Evolutionary conservation across 2,113 vertebrate species (phyloP).

Genomic region (Camelus bactrianus): DNA sequence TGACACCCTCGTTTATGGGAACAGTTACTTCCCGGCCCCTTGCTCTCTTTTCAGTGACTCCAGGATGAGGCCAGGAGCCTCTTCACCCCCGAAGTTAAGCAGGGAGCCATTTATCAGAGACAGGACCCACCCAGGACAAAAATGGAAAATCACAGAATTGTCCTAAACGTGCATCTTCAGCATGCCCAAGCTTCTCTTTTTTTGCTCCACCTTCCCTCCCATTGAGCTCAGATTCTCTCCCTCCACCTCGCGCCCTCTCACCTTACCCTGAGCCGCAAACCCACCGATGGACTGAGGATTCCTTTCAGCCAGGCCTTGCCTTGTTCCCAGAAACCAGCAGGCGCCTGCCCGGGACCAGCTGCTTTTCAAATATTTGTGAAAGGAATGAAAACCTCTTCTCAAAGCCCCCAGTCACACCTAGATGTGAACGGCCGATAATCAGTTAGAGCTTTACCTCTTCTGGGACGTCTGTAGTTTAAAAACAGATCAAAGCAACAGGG

Average conservation of each 20-base stretch:
- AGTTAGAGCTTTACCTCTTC: neutral
- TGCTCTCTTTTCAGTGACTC: neutral
- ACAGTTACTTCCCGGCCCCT: neutral
- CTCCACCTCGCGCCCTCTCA: too few relatives aligned
- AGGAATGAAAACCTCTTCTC: neutral
- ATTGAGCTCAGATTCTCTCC: too few relatives aligned
- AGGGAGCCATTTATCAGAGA: constrained; percentile 11
- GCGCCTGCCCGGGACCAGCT: neutral
- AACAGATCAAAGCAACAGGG: constrained; percentile 35
- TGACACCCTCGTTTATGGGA: neutral
- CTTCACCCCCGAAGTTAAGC: neutral
- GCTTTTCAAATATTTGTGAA: neutral
- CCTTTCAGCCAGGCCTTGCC: neutral
- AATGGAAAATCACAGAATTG: constrained; percentile 42
- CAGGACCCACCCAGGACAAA: neutral
- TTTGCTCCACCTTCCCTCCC: neutral
- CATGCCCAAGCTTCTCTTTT: neutral
- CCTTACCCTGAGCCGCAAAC: neutral
- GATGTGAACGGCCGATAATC: neutral
- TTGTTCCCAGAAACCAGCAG: neutral
- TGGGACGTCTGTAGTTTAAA: constrained; percentile 41
- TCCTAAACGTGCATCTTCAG: neutral
- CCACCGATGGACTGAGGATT: neutral
- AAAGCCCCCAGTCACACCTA: neutral
- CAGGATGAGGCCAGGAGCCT: neutral